phyloP scores from a whole-genome alignment of 2,888 invertebrate genomes.

The Salticus scenicus region DNA sequence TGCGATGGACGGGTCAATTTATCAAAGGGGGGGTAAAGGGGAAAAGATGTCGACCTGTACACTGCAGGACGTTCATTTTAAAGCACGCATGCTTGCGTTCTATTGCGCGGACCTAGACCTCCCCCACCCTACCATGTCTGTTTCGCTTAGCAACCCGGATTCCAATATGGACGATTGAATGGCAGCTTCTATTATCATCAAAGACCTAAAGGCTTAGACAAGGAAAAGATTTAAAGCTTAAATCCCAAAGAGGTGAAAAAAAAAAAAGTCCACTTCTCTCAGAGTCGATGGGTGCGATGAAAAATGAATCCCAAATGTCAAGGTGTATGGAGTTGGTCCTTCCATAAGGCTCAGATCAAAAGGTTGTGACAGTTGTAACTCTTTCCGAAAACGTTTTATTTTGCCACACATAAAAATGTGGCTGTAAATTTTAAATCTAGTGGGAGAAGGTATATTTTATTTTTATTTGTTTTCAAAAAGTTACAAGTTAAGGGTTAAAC shows the following conservation, averaged over 20 bases:
- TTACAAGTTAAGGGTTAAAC: too few species aligned
- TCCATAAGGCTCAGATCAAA: slow-evolving; percentile 13
- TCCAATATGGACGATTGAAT: slow-evolving; percentile 68
- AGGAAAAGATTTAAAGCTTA: slow-evolving; percentile 57
- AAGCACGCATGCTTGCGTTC: slow-evolving; percentile 65
- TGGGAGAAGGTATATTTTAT: too few species aligned
- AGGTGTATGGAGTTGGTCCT: not conserved
- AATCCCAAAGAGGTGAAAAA: not conserved
- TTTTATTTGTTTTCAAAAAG: too few species aligned
- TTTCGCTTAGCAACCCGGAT: slow-evolving; percentile 64
- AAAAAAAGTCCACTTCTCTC: slow-evolving; percentile 18
- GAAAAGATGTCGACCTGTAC: slow-evolving; percentile 58
- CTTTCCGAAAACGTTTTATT: not conserved
- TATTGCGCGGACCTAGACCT: slow-evolving; percentile 28
- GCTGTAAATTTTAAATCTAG: too few species aligned
- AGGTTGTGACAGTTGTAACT: slow-evolving; percentile 33
- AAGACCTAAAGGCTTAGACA: slow-evolving; percentile 55
- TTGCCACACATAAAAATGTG: too few species aligned
- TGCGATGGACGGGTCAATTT: slow-evolving; percentile 69
- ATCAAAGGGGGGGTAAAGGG: slow-evolving; percentile 46
- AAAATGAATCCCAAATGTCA: slow-evolving; percentile 36
- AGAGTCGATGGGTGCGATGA: slow-evolving; percentile 37
- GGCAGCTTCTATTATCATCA: slow-evolving; percentile 62
- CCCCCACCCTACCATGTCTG: slow-evolving; percentile 30
- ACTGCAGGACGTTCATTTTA: slow-evolving; percentile 63